Conservation (phyloP, 1,140 invertebrate species). For the Planococcus citri region DNA sequence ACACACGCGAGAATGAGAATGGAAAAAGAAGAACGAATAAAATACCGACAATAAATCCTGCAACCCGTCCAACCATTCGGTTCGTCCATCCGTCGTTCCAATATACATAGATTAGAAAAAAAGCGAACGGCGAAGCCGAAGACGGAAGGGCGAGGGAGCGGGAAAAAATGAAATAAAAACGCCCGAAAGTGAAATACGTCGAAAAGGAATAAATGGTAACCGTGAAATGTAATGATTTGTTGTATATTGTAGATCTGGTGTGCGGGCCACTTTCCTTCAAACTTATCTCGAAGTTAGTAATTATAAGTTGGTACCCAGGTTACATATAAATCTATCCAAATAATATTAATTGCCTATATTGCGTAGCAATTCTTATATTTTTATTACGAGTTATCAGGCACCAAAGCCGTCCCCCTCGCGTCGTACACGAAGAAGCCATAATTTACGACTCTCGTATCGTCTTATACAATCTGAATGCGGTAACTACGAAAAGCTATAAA, state of each 20-base stretch:
- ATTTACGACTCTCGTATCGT: slow-evolving; percentile 18
- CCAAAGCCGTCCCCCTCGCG: slow-evolving; percentile 7
- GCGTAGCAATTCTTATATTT: slow-evolving; percentile 20
- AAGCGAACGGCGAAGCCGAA: neutral
- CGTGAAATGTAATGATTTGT: slow-evolving; percentile 7
- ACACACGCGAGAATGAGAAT: neutral
- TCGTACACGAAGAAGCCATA: neutral
- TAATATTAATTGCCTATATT: slow-evolving; percentile 21
- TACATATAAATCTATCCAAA: slow-evolving; percentile 20
- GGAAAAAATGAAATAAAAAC: neutral
- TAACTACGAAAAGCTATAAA: slow-evolving; percentile 18
- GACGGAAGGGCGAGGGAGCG: neutral
- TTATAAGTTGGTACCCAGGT: slow-evolving; percentile 20
- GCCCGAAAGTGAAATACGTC: slow-evolving; percentile 5
- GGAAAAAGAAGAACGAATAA: too few relatives aligned
- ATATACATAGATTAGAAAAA: neutral
- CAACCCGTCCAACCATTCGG: too few relatives aligned
- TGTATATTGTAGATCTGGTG: slow-evolving; percentile 11
- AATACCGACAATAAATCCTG: too few relatives aligned
- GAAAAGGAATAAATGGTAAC: slow-evolving; percentile 2
- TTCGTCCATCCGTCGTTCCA: too few relatives aligned
- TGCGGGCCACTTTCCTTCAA: slow-evolving; percentile 13
- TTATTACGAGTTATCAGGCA: slow-evolving; percentile 20
- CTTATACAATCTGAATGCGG: slow-evolving; percentile 19
- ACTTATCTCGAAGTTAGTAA: slow-evolving; percentile 18